These are phyloP conservation scores for Sciaenops ocellatus DNA, from an alignment of 2,797 vertebrate species.

Conservation along the genomic window DNA sequence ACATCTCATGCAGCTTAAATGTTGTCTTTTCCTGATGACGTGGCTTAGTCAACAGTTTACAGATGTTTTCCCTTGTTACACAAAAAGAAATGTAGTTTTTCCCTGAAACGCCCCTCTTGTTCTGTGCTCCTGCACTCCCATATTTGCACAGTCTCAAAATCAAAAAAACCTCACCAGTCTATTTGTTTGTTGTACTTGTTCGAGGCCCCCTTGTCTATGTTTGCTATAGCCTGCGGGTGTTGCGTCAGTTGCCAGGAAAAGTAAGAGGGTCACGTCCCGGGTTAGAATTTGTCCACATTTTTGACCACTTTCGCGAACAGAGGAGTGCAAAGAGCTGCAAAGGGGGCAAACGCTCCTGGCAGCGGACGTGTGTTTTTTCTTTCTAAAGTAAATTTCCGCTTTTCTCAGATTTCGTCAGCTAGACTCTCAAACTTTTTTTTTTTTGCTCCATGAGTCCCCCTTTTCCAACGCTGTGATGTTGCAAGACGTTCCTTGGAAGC, in stretches of 20 bases:
- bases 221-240: constrained; percentile 48
- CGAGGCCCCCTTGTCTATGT: constrained; percentile 38
- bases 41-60: constrained; percentile 52
- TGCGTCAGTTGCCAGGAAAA: constrained; percentile 65
- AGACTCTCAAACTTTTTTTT: constrained; percentile 27
- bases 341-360: constrained; percentile 20
- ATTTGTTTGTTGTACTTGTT: constrained; percentile 50
- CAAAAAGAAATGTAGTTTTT: constrained; percentile 19
- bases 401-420: constrained; percentile 61
- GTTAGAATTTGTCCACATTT: constrained; percentile 35
- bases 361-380: constrained; percentile 23
- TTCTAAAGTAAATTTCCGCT: constrained; percentile 41
- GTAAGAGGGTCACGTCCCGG: constrained; percentile 19
- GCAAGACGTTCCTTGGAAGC: constrained; percentile 62
- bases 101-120: constrained; percentile 9
- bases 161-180: not conserved
- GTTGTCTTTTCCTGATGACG: constrained; percentile 36
- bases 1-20: constrained; percentile 20
- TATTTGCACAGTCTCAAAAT: constrained; percentile 41
- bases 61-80: constrained; percentile 58
- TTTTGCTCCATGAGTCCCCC: constrained; percentile 29
- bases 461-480: constrained; percentile 51
- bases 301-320: constrained; percentile 28
- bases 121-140: constrained; percentile 21
- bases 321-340: constrained; percentile 16